A percentile compares a stretch with the other conserved stretches of the same genome.
Evolutionary conservation across 2,797 vertebrate species (phyloP).

Genomic region (Tangara arthus): DNA sequence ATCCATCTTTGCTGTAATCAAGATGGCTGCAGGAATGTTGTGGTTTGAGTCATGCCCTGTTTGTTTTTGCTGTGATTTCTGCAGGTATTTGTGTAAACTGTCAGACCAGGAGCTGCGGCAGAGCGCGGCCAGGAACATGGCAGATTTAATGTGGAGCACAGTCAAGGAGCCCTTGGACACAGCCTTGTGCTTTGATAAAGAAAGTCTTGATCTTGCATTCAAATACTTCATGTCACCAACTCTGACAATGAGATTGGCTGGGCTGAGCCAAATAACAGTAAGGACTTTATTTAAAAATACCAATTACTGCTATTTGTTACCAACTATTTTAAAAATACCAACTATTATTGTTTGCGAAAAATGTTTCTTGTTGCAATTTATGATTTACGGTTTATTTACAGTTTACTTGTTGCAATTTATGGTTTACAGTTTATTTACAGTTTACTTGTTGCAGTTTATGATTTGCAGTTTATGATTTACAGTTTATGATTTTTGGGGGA

Average conservation of each 20-base stretch:
- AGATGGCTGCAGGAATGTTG: not conserved
- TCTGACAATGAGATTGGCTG: conserved; percentile 96
- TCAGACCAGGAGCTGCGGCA: conserved; percentile 97
- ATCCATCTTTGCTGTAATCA: not conserved
- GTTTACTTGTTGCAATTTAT: not conserved
- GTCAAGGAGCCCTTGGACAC: conserved; percentile 98
- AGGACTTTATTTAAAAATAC: conserved; percentile 60
- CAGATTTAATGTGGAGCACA: conserved; percentile 99
- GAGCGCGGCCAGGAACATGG: conserved; percentile 97
- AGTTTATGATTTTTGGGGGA: not conserved
- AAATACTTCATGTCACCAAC: conserved; percentile 99
- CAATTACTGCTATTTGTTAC: not conserved
- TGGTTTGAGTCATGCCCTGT: not conserved
- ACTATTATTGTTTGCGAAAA: rapidly evolving
- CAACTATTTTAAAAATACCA: too few species aligned
- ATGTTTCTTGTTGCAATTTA: not conserved
- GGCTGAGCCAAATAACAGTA: conserved; percentile 98
- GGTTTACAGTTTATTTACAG: not conserved
- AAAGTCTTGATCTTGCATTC: conserved; percentile 97
- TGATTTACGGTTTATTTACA: not conserved
- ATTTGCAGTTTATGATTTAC: not conserved
- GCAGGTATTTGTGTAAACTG: conserved; percentile 96
- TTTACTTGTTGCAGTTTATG: not conserved
- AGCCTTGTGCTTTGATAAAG: conserved; percentile 96
- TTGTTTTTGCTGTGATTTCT: not conserved